A percentile compares a stretch with the other conserved stretches of the same genome.
phyloP scores from a whole-genome alignment of 2,888 invertebrate species.

The Kuschelorhynchus macadamiae region DNA sequence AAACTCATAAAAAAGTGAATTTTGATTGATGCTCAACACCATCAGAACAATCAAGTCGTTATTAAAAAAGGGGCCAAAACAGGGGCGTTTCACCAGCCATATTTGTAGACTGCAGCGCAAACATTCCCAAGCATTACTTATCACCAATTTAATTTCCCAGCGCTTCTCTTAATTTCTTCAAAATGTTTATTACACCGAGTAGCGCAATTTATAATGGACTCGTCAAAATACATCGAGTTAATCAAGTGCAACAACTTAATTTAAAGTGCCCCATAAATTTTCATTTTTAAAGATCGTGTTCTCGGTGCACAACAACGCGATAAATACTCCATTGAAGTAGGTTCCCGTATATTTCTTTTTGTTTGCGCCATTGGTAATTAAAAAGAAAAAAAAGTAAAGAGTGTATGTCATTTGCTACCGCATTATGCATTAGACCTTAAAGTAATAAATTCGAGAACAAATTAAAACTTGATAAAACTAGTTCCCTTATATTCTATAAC shows the following conservation, averaged over 20 bases:
- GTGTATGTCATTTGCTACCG: neutral
- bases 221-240: slow-evolving; percentile 52
- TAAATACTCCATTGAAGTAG: slow-evolving; percentile 53
- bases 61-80: neutral
- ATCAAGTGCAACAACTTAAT: slow-evolving; percentile 63
- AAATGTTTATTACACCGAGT: slow-evolving; percentile 37
- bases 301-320: slow-evolving; percentile 59
- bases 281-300: slow-evolving; percentile 61
- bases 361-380: slow-evolving; percentile 35
- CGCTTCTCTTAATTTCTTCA: slow-evolving; percentile 37
- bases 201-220: slow-evolving; percentile 46
- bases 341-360: no score
- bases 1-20: no score
- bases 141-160: slow-evolving; percentile 28
- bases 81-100: slow-evolving; percentile 2
- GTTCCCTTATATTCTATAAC: no score
- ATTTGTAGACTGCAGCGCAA: neutral
- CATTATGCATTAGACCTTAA: no score
- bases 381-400: no score
- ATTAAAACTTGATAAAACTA: no score
- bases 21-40: no score
- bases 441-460: no score
- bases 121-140: slow-evolving; percentile 16
- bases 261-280: slow-evolving; percentile 59
- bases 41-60: slow-evolving; percentile 1